phyloP scores from a whole-genome alignment of 2,888 invertebrate genomes.

The Leucania comma region DNA sequence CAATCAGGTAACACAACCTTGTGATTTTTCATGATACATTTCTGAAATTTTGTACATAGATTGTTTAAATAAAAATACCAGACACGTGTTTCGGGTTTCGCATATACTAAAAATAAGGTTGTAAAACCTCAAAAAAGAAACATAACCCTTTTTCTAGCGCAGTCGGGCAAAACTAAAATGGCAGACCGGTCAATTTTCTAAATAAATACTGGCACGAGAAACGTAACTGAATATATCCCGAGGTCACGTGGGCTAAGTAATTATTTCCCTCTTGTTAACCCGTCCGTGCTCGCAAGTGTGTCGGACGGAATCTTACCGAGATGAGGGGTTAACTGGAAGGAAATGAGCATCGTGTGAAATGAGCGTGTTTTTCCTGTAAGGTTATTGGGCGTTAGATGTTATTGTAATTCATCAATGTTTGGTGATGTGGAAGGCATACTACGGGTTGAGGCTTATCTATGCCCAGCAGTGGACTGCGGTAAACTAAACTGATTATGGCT shows the following conservation, averaged over 20 bases:
- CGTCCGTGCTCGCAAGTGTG: constrained; percentile 26
- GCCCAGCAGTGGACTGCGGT: too few species aligned
- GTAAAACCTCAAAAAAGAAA: too few species aligned
- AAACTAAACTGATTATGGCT: too few species aligned
- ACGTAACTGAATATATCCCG: constrained; percentile 13
- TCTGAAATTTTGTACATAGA: too few species aligned
- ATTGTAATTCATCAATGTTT: background rate
- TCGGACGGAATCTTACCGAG: constrained; percentile 32
- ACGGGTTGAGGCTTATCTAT: background rate
- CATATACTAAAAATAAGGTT: too few species aligned
- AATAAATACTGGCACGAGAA: background rate
- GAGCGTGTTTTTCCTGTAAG: constrained; percentile 20
- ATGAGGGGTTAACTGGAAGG: constrained; percentile 36
- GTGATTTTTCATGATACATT: too few species aligned
- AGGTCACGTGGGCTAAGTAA: constrained; percentile 25
- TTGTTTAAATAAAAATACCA: too few species aligned
- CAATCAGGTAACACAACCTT: too few species aligned
- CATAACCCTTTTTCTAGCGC: too few species aligned
- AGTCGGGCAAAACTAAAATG: background rate
- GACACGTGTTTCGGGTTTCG: too few species aligned
- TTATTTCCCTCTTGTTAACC: constrained; percentile 49
- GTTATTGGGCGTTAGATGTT: constrained; percentile 4
- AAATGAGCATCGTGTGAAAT: constrained; percentile 31
- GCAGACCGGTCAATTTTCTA: background rate
- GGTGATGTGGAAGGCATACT: background rate